A percentile compares a stretch with the other conserved stretches of the same genome.
Conservation (phyloP, 2,113 vertebrate species). For the Piprites chloris region DNA sequence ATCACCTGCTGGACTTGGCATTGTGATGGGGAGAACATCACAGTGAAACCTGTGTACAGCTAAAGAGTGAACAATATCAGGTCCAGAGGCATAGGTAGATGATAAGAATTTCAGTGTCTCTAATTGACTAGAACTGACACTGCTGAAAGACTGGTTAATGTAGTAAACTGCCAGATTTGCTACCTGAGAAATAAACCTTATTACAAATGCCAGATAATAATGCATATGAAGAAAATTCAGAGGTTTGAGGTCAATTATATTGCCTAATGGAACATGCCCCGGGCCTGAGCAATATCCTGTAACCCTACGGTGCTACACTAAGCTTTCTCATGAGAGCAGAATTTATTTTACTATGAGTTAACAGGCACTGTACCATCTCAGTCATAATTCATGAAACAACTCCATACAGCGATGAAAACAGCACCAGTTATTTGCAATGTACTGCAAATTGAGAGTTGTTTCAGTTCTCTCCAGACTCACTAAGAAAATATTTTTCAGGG, state of each 20-base stretch:
- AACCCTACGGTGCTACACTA: background rate
- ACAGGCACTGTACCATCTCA: background rate
- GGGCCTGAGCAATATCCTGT: background rate
- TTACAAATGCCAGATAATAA: background rate
- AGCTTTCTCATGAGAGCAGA: background rate
- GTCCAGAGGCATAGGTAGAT: background rate
- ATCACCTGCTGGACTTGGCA: constrained; percentile 59
- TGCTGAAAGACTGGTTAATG: background rate
- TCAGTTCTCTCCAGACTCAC: background rate
- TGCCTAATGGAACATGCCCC: background rate
- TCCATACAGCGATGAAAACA: background rate
- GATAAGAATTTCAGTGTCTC: background rate
- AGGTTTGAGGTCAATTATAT: background rate
- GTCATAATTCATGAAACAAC: background rate
- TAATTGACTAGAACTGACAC: background rate
- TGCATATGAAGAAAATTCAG: background rate
- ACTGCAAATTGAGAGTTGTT: background rate
- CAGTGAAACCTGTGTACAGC: background rate
- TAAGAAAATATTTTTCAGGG: background rate
- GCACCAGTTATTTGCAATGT: background rate
- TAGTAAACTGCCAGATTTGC: background rate
- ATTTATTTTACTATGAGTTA: background rate
- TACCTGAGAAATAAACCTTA: background rate
- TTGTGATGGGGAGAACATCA: background rate
- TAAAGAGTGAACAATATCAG: background rate